Evolutionary conservation across 2,888 invertebrate genomes (phyloP), one percentile per base, ranked within the genome.

Genomic region (Rhorus exstirpatorius): DNA sequence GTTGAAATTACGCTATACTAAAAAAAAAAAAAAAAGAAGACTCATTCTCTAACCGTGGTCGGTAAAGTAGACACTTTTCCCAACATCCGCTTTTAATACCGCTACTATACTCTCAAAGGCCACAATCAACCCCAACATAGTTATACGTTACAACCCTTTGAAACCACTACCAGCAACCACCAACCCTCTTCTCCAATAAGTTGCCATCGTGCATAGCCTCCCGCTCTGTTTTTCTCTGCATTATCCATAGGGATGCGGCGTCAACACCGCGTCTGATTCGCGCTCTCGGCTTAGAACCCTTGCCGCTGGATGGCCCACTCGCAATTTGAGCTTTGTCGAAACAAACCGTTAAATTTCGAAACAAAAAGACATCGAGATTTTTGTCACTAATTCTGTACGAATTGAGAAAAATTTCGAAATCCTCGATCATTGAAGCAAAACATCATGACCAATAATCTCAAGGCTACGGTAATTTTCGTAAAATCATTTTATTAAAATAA

Each of bases 231-330:
- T 51, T 26, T 21, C 8, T 61, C 77, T 77, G 68, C 68, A 78
- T 78, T 78, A 71, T 63, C 78, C 70, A 21, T 55, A 44, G 61
- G 21, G 53, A 44, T 31, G 26, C 2, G 21, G 8, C 53, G 41
- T 51, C 17, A 35, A 38, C 63, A 65, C 44, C 41, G 19, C 58
- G 58, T 17, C 67, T 46, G 60, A 49, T 80, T 72, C 38, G 41
- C 51, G 70, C 70, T 83, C 70, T 49, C 63, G 61, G 75, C 53
- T 84, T 79, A 44, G 79, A 61, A 83, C 76, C 79, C 79, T 68
- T 71, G 63, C 84, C 82, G 77, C 78, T 44, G 78, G 83, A 81
- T 81, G 83, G 81, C 83, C 74, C 72, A 31, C 6, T 31, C n/a
- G n/a, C n/a, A 31, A 31, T 31, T 31, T 31, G 31, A 31, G 31